Evolutionary conservation across 2,113 vertebrate genomes (phyloP).

Genomic region (Talpa occidentalis): DNA sequence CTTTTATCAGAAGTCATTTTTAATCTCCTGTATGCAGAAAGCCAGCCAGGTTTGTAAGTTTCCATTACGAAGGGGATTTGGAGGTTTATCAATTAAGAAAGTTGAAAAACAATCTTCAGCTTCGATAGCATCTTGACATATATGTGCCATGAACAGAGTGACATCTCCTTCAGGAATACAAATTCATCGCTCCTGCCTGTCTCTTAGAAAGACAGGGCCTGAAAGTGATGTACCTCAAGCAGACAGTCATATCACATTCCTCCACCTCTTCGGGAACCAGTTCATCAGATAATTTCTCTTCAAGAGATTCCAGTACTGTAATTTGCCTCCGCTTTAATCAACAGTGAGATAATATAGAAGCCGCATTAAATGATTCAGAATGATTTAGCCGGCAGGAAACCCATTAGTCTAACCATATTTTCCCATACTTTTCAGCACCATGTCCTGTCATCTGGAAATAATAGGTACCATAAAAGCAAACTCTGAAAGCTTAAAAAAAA

Average conservation of each 20-base stretch:
- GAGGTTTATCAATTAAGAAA: constrained; percentile 73
- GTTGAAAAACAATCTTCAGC: constrained; percentile 67
- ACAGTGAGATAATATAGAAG: constrained; percentile 83
- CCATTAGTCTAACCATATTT: constrained; percentile 89
- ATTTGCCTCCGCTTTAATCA: constrained; percentile 86
- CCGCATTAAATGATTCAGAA: constrained; percentile 83
- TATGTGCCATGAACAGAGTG: constrained; percentile 43
- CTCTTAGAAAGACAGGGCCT: constrained; percentile 53
- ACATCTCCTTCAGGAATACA: constrained; percentile 66
- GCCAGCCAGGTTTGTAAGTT: constrained; percentile 62
- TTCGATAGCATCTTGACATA: constrained; percentile 69
- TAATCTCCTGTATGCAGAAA: constrained; percentile 83
- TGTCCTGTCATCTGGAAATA: constrained; percentile 91
- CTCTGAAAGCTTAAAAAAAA: constrained; percentile 78
- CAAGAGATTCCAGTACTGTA: constrained; percentile 82
- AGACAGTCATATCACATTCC: constrained; percentile 68
- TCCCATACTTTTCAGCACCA: constrained; percentile 88
- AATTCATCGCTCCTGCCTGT: constrained; percentile 47
- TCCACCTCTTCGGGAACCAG: constrained; percentile 78
- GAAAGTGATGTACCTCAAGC: constrained; percentile 63
- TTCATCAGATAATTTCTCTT: constrained; percentile 83
- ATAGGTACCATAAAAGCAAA: constrained; percentile 86
- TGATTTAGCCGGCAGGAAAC: constrained; percentile 86
- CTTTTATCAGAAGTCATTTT: constrained; percentile 77
- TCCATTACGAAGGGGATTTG: constrained; percentile 43